Evolutionary conservation across 2,888 invertebrate species (phyloP).

Genomic region (Rugalucina vietnamica): DNA sequence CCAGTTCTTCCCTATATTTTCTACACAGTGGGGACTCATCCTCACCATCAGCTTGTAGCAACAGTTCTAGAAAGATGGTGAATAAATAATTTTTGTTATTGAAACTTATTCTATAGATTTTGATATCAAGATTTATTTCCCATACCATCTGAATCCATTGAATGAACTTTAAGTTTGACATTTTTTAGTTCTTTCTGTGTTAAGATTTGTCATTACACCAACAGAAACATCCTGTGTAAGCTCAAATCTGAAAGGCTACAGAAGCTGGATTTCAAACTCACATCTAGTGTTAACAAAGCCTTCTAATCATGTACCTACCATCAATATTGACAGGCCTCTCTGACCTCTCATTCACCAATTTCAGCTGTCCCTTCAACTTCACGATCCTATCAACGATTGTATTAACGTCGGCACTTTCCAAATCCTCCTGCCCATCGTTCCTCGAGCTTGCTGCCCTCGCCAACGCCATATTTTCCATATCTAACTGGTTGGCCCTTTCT

Average conservation of each 20-base stretch:
- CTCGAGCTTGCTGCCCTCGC: conserved; percentile 75
- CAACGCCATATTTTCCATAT: conserved; percentile 83
- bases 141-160: no score
- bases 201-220: no score
- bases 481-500: conserved; percentile 81
- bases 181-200: no score
- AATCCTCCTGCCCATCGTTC: conserved; percentile 58
- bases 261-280: no score
- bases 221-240: no score
- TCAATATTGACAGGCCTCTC: conserved; percentile 88
- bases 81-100: no score
- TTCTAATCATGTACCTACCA: conserved; percentile 78
- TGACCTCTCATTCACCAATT: conserved; percentile 86
- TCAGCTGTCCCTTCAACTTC: conserved; percentile 87
- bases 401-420: conserved; percentile 76
- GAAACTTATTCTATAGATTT: no score
- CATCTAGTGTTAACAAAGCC: no score
- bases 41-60: conserved; percentile 59
- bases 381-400: conserved; percentile 88
- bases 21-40: conserved; percentile 73
- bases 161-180: no score
- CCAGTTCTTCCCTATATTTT: conserved; percentile 88
- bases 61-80: conserved; percentile 66
- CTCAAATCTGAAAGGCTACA: no score
- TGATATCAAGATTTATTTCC: no score